phyloP scores from a whole-genome alignment of 2,113 vertebrate species.

The pig (Sus scrofa) region DNA sequence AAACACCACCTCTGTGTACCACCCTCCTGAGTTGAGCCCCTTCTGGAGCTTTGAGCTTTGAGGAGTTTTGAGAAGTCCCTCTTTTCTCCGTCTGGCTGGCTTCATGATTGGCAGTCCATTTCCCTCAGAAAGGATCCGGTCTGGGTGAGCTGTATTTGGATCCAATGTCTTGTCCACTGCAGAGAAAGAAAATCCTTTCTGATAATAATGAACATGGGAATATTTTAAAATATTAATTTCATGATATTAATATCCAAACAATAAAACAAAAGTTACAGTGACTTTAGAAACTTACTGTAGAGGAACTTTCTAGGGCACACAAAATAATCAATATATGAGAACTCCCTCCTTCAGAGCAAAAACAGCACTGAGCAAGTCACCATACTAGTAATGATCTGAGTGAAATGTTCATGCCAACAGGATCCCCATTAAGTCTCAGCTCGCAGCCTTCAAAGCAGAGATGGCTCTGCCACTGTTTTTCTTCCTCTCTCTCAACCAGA shows the following conservation, averaged over 20 bases:
- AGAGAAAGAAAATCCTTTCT: constrained; percentile 52
- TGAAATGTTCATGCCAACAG: background rate
- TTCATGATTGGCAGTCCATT: background rate
- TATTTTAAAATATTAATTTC: background rate
- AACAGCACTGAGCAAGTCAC: background rate
- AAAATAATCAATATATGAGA: background rate
- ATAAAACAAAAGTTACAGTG: background rate
- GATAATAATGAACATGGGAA: background rate
- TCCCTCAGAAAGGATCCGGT: background rate
- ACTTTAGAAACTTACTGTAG: background rate
- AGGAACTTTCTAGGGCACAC: background rate
- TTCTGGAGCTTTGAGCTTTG: background rate
- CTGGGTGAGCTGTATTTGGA: background rate
- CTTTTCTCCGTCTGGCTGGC: background rate
- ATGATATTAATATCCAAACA: background rate
- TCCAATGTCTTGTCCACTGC: constrained; percentile 10
- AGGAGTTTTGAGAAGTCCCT: rapidly evolving
- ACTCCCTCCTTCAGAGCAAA: background rate
- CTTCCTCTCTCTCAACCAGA: background rate
- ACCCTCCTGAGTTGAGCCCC: background rate
- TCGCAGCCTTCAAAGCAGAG: background rate
- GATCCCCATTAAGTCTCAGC: background rate
- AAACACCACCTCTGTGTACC: background rate
- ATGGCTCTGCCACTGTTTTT: too few relatives aligned
- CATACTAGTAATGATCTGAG: background rate